Conservation (phyloP, 2,113 vertebrate genomes). For the Psephotus haematonotus region DNA sequence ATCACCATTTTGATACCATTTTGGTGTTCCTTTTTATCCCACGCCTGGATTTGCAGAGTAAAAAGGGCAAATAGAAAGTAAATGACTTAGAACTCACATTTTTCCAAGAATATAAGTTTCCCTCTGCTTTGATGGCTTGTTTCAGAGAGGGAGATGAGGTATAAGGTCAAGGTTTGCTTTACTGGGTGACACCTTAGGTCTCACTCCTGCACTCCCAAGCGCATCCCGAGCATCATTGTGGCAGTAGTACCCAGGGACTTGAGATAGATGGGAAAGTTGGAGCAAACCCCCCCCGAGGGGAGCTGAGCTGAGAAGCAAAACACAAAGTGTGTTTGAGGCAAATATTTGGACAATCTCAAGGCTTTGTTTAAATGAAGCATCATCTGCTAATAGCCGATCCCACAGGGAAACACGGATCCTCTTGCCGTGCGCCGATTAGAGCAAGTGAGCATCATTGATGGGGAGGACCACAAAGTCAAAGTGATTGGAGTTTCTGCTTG, state of each 20-base stretch:
- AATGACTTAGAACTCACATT: not conserved
- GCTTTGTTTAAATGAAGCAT: slow-evolving; percentile 52
- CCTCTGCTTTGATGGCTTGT: not conserved
- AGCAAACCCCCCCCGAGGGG: not conserved
- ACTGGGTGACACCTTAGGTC: not conserved
- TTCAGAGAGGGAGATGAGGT: not conserved
- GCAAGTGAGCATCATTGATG: not conserved
- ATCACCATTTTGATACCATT: not conserved
- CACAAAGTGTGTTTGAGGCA: slow-evolving; percentile 24
- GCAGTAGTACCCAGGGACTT: not conserved
- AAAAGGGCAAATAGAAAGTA: not conserved
- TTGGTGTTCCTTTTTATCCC: fast-evolving
- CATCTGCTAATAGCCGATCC: slow-evolving; percentile 38
- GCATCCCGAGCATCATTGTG: not conserved
- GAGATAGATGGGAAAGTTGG: not conserved
- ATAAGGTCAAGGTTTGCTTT: not conserved
- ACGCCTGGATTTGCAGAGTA: not conserved
- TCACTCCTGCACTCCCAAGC: not conserved
- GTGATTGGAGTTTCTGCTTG: not conserved
- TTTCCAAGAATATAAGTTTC: not conserved
- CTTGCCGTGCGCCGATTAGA: slow-evolving; percentile 20
- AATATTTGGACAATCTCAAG: slow-evolving; percentile 65
- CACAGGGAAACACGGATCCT: slow-evolving; percentile 27
- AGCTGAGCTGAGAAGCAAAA: not conserved
- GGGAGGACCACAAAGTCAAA: not conserved